A percentile compares a stretch with the other conserved stretches of the same genome.
Evolutionary conservation across 2,888 invertebrate genomes (phyloP).

Genomic region (Hesperia comma): DNA sequence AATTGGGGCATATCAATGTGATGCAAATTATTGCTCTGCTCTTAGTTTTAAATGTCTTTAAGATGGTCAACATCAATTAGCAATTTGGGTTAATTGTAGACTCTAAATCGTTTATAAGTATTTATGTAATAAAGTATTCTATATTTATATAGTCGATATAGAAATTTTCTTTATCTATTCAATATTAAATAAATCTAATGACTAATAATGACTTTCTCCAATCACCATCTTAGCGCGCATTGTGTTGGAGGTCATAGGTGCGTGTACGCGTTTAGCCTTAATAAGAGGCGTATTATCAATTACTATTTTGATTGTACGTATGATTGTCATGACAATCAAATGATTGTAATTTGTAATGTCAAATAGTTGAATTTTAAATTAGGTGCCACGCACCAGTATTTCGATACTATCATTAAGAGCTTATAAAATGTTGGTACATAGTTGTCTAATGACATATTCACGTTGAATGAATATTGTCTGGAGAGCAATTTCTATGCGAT

Average conservation of each 20-base stretch:
- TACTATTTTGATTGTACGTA: conserved; percentile 30
- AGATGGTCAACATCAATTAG: conserved; percentile 5
- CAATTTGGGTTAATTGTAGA: background rate
- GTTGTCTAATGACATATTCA: too few species aligned
- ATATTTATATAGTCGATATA: conserved; percentile 15
- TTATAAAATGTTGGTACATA: too few species aligned
- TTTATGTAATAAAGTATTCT: conserved; percentile 3
- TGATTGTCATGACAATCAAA: conserved; percentile 23
- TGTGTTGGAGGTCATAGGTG: conserved; percentile 24
- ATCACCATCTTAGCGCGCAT: conserved; percentile 12
- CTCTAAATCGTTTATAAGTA: background rate
- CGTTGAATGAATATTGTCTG: too few species aligned
- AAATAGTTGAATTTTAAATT: conserved; percentile 25
- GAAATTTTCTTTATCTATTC: conserved; percentile 23
- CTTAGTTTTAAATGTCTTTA: conserved; percentile 1
- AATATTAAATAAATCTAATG: conserved; percentile 22
- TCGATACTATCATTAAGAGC: background rate
- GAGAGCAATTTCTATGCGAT: too few species aligned
- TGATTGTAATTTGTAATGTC: conserved; percentile 29
- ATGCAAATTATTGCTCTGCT: conserved; percentile 1
- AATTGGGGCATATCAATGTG: conserved; percentile 5
- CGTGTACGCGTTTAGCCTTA: conserved; percentile 26
- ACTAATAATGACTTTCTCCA: conserved; percentile 28
- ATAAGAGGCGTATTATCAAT: conserved; percentile 22
- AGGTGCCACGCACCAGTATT: conserved; percentile 24